Evolutionary conservation across 2,888 invertebrate genomes (phyloP).

Genomic region (Xiphydria camelus): DNA sequence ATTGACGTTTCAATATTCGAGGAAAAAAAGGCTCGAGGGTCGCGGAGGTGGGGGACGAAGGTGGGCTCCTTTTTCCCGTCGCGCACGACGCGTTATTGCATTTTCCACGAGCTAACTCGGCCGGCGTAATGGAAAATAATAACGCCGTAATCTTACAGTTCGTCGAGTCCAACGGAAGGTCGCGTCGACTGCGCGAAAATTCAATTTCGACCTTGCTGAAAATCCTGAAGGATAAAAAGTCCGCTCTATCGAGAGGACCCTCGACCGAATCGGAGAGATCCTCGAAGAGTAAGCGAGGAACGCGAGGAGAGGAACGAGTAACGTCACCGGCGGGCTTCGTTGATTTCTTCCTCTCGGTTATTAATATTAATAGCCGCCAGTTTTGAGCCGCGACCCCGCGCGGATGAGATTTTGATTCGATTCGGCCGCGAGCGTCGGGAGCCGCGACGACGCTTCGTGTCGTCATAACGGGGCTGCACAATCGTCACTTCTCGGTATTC

Average conservation of each 20-base stretch:
- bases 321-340: too few relatives aligned
- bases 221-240: too few relatives aligned
- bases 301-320: too few relatives aligned
- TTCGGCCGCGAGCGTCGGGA: slow-evolving; percentile 10
- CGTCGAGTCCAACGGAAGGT: neutral
- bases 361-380: slow-evolving; percentile 26
- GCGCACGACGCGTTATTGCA: slow-evolving; percentile 29
- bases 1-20: slow-evolving; percentile 47
- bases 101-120: slow-evolving; percentile 22
- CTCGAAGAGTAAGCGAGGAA: neutral
- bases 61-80: slow-evolving; percentile 18
- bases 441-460: neutral
- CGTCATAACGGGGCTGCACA: slow-evolving; percentile 15
- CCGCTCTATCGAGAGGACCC: too few relatives aligned
- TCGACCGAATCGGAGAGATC: too few relatives aligned
- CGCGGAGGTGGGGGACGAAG: neutral
- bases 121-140: slow-evolving; percentile 2
- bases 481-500: slow-evolving; percentile 17
- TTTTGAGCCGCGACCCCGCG: slow-evolving; percentile 9
- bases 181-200: too few relatives aligned
- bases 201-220: too few relatives aligned
- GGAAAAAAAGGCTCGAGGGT: slow-evolving; percentile 10
- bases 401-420: slow-evolving; percentile 28
- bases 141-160: slow-evolving; percentile 1
- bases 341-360: slow-evolving; percentile 18